phyloP scores from a whole-genome alignment of 2,113 vertebrate species.

The Oceanites oceanicus region DNA sequence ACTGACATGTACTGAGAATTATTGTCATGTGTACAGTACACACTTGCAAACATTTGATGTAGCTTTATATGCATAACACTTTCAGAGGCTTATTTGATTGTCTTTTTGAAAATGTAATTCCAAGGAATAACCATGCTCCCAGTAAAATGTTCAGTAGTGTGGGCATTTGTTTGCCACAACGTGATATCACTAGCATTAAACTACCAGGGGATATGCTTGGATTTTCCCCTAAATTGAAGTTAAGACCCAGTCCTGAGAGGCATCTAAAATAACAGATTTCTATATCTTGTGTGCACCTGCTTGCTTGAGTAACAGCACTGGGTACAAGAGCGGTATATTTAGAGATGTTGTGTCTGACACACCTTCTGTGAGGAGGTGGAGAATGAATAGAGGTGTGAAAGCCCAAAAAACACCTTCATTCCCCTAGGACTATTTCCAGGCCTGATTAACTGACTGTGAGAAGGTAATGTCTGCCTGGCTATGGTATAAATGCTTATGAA shows the following conservation, averaged over 20 bases:
- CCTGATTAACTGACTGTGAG: constrained; percentile 29
- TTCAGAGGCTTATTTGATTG: background rate
- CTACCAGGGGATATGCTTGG: background rate
- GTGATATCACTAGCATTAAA: background rate
- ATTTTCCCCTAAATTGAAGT: background rate
- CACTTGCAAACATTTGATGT: background rate
- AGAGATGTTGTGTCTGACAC: background rate
- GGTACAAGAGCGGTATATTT: background rate
- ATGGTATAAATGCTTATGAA: constrained; percentile 2
- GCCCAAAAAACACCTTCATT: background rate
- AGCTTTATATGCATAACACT: background rate
- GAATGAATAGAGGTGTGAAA: background rate
- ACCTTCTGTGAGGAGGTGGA: background rate
- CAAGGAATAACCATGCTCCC: background rate
- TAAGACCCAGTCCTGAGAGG: background rate
- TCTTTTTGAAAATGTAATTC: background rate
- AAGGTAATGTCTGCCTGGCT: constrained; percentile 23
- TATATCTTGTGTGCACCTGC: background rate
- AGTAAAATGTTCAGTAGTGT: background rate
- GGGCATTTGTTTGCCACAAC: background rate
- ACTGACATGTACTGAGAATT: background rate
- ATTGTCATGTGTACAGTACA: background rate
- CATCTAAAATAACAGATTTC: constrained; percentile 6
- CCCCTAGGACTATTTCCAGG: background rate
- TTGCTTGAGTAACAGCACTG: background rate